Percentiles rank a stretch among this genome's conserved stretches.
These are phyloP conservation scores for Engystomops pustulosus DNA, from an alignment of 2,113 vertebrate genomes.

Conservation along the genomic window DNA sequence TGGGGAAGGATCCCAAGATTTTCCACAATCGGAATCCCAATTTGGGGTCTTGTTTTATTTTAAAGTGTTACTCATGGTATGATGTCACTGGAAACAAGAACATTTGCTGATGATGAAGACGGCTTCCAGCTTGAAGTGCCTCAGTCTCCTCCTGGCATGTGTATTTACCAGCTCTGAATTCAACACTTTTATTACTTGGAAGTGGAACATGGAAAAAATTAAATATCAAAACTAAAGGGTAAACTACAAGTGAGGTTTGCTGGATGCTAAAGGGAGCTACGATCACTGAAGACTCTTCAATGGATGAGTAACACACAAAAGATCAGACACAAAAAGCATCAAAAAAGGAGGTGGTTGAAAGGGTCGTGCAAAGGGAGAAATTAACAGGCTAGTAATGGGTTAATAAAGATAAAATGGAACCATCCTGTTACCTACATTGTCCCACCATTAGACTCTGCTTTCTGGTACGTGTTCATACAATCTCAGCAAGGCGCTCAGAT, in stretches of 20 bases:
- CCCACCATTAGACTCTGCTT: too few species aligned
- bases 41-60: slow-evolving; percentile 47
- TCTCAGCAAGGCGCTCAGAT: too few species aligned
- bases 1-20: slow-evolving; percentile 29
- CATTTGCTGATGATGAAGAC: slow-evolving; percentile 37
- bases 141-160: slow-evolving; percentile 47
- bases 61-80: slow-evolving; percentile 56
- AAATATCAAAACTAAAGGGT: slow-evolving; percentile 47
- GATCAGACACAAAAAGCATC: neutral
- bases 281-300: slow-evolving; percentile 31
- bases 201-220: slow-evolving; percentile 21
- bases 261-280: slow-evolving; percentile 2
- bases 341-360: neutral
- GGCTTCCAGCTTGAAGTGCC: slow-evolving; percentile 45
- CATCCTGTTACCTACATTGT: too few species aligned
- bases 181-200: slow-evolving; percentile 56
- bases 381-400: too few species aligned
- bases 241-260: slow-evolving; percentile 26
- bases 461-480: too few species aligned
- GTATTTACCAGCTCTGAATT: slow-evolving; percentile 33
- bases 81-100: slow-evolving; percentile 57
- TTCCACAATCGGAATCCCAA: slow-evolving; percentile 50
- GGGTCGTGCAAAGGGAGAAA: too few species aligned
- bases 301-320: slow-evolving; percentile 31
- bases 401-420: too few species aligned